Conservation (phyloP, 2,113 vertebrate genomes). For the Callaeas wilsoni region DNA sequence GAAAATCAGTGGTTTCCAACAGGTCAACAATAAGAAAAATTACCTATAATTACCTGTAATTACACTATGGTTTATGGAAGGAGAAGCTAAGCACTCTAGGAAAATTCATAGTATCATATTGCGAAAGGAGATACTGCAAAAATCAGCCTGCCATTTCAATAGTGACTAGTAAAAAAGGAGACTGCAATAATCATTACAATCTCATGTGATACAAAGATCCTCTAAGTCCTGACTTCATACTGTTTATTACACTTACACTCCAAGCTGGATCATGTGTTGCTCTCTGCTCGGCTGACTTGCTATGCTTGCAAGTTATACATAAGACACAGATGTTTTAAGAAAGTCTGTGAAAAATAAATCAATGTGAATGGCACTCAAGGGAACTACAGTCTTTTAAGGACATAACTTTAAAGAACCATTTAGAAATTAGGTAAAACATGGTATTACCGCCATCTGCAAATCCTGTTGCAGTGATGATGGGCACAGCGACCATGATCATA, state of each 20-base stretch:
- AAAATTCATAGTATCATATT: background rate
- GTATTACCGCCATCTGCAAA: conserved; percentile 92
- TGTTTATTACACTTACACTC: background rate
- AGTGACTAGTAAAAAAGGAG: background rate
- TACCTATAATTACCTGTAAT: background rate
- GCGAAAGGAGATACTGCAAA: background rate
- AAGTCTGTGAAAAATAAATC: background rate
- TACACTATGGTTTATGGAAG: background rate
- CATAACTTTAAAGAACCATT: background rate
- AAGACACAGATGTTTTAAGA: background rate
- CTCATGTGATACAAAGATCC: background rate
- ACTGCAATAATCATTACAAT: background rate
- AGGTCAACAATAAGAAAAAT: background rate
- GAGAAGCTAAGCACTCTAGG: background rate
- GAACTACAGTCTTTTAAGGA: background rate
- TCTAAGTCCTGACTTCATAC: background rate
- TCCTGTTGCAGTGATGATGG: conserved; percentile 96
- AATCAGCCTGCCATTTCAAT: background rate
- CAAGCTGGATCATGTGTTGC: background rate
- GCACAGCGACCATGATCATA: conserved; percentile 96
- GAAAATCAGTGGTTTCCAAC: background rate
- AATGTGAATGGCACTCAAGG: background rate
- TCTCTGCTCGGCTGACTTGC: background rate
- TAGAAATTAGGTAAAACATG: conserved; percentile 2
- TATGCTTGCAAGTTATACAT: background rate